Percentiles rank a stretch among this genome's conserved stretches.
phyloP scores from a whole-genome alignment of 2,797 vertebrate species.

The Rhinichthys osculus region DNA sequence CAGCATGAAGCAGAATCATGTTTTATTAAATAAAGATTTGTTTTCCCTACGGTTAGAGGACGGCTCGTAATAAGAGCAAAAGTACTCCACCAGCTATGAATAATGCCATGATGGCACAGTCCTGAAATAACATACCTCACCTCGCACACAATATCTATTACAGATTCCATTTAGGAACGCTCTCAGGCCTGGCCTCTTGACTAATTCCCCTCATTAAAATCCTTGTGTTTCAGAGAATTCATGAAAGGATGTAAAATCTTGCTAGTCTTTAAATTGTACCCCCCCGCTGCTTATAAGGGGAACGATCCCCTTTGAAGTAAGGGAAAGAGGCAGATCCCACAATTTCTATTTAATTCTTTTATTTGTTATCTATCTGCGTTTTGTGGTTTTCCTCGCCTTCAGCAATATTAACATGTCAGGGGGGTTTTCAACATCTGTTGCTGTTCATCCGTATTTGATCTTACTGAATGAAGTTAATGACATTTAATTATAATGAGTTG shows the following conservation, averaged over 20 bases:
- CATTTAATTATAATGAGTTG: constrained; percentile 16
- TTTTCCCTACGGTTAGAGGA: constrained; percentile 23
- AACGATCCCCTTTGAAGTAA: constrained; percentile 72
- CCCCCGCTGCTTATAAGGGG: constrained; percentile 63
- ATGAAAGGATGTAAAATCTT: constrained; percentile 63
- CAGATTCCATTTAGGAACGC: constrained; percentile 13
- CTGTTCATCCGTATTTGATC: constrained; percentile 53
- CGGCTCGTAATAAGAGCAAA: constrained; percentile 4
- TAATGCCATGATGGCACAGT: neutral
- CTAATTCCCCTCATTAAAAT: constrained; percentile 49
- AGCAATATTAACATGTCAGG: constrained; percentile 27
- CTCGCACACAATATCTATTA: neutral
- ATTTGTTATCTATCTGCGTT: constrained; percentile 66
- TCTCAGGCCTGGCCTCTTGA: constrained; percentile 21
- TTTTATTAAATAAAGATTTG: constrained; percentile 40
- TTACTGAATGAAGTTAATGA: constrained; percentile 39
- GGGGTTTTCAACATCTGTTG: neutral
- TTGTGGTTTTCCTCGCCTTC: constrained; percentile 59
- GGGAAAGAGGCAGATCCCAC: constrained; percentile 65
- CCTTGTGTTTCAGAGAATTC: constrained; percentile 46
- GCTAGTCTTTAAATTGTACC: constrained; percentile 56
- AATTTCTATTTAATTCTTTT: constrained; percentile 68
- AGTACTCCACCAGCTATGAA: neutral
- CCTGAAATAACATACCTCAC: constrained; percentile 2
- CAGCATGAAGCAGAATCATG: constrained; percentile 31